These are phyloP conservation scores for Felis chaus DNA, from an alignment of 2,113 vertebrate species.

Conservation along the genomic window DNA sequence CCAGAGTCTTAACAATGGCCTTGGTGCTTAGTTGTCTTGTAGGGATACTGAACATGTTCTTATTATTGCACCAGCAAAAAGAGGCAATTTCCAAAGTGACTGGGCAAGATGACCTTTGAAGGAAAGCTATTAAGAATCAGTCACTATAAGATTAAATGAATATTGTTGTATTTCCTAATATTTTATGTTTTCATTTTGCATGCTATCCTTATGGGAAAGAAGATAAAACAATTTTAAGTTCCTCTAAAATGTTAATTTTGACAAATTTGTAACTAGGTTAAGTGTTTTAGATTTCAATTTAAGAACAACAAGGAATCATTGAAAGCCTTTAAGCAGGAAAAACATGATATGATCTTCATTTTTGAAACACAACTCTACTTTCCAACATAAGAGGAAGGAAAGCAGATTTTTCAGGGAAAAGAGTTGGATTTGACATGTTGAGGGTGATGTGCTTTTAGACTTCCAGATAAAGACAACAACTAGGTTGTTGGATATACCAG, in stretches of 20 bases:
- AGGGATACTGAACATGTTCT: background rate
- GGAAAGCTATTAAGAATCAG: background rate
- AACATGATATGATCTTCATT: background rate
- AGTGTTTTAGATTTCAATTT: background rate
- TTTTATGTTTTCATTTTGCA: background rate
- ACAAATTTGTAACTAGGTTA: background rate
- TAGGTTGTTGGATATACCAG: background rate
- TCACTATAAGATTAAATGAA: background rate
- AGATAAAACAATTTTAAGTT: background rate
- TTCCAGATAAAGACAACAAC: background rate
- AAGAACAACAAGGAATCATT: background rate
- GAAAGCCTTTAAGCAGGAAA: background rate
- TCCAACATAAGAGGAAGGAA: background rate
- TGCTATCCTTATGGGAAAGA: background rate
- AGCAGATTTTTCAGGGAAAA: background rate
- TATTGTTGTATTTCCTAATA: background rate
- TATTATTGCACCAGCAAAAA: background rate
- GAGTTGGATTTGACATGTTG: background rate
- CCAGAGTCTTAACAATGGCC: background rate
- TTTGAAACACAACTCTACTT: background rate
- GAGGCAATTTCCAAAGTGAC: background rate
- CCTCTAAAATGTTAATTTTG: conserved; percentile 9
- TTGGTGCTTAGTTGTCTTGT: background rate
- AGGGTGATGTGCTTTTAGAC: background rate
- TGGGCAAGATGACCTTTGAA: background rate